Evolutionary conservation across 2,113 vertebrate genomes (phyloP).

Genomic region (Amazona vittata): DNA sequence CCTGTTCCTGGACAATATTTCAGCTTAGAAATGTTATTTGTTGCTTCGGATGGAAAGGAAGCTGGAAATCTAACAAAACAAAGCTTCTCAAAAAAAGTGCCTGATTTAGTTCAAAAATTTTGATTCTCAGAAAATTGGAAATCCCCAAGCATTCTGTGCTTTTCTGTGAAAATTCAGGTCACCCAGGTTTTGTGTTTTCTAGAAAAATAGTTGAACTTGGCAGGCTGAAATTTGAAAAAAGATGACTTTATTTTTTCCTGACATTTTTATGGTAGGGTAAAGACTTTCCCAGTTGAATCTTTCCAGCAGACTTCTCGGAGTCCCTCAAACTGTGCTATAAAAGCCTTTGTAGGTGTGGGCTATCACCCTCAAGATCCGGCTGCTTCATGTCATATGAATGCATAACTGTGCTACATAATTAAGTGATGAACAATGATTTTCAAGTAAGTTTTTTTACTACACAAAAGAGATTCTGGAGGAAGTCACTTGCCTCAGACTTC

Average conservation of each 20-base stretch:
- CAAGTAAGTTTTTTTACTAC: background rate
- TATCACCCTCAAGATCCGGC: background rate
- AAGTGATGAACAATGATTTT: background rate
- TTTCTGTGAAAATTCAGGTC: background rate
- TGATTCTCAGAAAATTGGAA: background rate
- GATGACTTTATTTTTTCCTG: background rate
- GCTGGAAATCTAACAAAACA: background rate
- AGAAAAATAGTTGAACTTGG: background rate
- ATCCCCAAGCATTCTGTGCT: background rate
- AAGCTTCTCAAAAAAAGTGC: background rate
- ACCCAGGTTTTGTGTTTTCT: background rate
- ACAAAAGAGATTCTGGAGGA: background rate
- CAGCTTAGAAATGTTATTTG: background rate
- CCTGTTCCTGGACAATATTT: background rate
- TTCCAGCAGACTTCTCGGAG: background rate
- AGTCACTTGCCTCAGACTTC: background rate
- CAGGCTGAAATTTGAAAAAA: background rate
- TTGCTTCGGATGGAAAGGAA: background rate
- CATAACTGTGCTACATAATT: background rate
- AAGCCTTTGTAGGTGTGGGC: background rate
- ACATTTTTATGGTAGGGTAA: background rate
- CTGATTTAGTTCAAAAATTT: background rate
- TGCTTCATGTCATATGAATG: background rate
- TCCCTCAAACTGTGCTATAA: background rate
- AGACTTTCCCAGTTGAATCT: background rate